Conservation (phyloP, 2,797 vertebrate genomes). For the Percopsis omiscomaycus region DNA sequence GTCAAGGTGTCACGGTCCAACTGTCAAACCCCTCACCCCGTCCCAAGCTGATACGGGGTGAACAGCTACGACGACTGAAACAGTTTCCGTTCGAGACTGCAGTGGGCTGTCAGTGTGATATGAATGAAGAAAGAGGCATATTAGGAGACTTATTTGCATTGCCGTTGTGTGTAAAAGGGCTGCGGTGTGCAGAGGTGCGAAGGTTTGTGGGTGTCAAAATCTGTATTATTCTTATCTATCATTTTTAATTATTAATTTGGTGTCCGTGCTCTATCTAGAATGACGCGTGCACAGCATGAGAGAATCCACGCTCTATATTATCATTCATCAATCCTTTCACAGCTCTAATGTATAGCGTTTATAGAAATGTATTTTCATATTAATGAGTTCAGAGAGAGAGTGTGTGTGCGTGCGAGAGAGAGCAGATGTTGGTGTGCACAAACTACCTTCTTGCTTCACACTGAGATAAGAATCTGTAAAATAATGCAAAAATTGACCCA, state of each 20-base stretch:
- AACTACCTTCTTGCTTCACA: conserved; percentile 49
- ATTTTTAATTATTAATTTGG: conserved; percentile 63
- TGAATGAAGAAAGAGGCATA: conserved; percentile 45
- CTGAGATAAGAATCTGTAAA: conserved; percentile 75
- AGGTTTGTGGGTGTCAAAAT: conserved; percentile 55
- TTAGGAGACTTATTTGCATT: conserved; percentile 57
- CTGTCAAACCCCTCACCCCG: conserved; percentile 11
- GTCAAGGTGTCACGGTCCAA: conserved; percentile 29
- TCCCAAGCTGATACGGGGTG: too few species aligned
- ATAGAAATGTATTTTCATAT: conserved; percentile 49
- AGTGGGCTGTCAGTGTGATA: conserved; percentile 60
- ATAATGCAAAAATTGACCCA: conserved; percentile 82
- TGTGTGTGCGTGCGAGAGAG: conserved; percentile 28
- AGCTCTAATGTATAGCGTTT: conserved; percentile 51
- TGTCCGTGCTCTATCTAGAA: conserved; percentile 37
- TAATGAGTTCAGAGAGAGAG: conserved; percentile 47
- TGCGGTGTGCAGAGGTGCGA: conserved; percentile 24
- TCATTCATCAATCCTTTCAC: conserved; percentile 42
- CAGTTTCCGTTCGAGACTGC: conserved; percentile 58
- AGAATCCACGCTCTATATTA: conserved; percentile 15
- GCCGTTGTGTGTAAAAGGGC: conserved; percentile 40
- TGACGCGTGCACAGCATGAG: conserved; percentile 44
- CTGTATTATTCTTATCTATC: conserved; percentile 62
- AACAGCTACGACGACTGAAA: conserved; percentile 17
- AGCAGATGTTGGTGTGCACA: conserved; percentile 43